Evolutionary conservation across 2,113 vertebrate species (phyloP).

Genomic region (Calonectris borealis): DNA sequence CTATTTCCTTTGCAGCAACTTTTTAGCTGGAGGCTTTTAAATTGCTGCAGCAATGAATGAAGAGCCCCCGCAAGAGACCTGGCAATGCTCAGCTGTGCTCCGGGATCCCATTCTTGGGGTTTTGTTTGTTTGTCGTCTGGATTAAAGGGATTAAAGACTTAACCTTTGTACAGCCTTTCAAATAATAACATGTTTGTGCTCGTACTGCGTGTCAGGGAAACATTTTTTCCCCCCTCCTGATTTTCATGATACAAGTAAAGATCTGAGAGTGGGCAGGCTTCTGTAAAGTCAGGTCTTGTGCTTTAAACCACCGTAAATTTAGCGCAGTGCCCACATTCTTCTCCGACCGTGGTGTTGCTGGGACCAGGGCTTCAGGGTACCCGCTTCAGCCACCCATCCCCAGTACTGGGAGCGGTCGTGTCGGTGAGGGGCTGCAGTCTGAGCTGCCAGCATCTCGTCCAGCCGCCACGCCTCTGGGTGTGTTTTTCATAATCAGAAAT

Average conservation of each 20-base stretch:
- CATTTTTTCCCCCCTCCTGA: background rate
- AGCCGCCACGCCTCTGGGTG: rapidly evolving
- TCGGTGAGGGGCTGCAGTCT: background rate
- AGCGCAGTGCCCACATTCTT: background rate
- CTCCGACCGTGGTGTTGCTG: rapidly evolving
- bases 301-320: background rate
- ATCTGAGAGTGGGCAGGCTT: background rate
- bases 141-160: slow-evolving; percentile 65
- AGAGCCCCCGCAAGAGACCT: background rate
- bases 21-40: background rate
- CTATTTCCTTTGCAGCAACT: background rate
- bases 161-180: slow-evolving; percentile 60
- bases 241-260: background rate
- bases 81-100: background rate
- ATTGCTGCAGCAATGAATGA: background rate
- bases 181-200: slow-evolving; percentile 26
- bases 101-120: background rate
- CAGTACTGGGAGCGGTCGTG: background rate
- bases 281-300: background rate
- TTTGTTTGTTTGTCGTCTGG: slow-evolving; percentile 54
- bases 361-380: background rate
- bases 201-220: background rate
- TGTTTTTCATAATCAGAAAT: background rate
- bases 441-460: background rate
- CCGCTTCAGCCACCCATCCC: background rate